Percentiles rank a stretch among this genome's conserved stretches.
phyloP scores from a whole-genome alignment of 2,888 invertebrate genomes.

The Toxonevra muliebris region DNA sequence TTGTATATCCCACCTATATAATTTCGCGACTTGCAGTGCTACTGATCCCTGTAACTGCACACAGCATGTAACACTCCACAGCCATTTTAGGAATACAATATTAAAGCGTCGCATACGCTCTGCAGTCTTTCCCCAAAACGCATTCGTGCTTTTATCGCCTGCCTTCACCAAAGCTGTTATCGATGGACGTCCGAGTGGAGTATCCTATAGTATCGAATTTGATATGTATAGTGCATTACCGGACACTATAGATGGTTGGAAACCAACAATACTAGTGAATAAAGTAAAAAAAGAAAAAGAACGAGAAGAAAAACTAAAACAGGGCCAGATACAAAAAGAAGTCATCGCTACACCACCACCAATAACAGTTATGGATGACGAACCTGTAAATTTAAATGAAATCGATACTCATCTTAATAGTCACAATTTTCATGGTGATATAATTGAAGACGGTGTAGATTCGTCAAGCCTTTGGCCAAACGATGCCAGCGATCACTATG shows the following conservation, averaged over 20 bases:
- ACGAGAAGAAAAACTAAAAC: background rate
- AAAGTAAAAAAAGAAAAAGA: conserved; percentile 18
- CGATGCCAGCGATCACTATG: background rate
- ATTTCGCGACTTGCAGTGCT: too few relatives aligned
- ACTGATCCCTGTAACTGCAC: conserved; percentile 32
- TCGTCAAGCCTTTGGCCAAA: background rate
- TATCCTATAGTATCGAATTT: conserved; percentile 50
- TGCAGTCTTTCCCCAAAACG: conserved; percentile 50
- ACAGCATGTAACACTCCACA: conserved; percentile 1
- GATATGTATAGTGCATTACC: conserved; percentile 53
- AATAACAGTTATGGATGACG: too few relatives aligned
- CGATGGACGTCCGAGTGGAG: conserved; percentile 48
- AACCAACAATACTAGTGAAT: conserved; percentile 41
- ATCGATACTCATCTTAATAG: too few relatives aligned
- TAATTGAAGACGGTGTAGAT: background rate
- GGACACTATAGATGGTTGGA: conserved; percentile 52
- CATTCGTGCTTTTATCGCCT: conserved; percentile 45
- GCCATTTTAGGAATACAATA: conserved; percentile 34
- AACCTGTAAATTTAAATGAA: too few relatives aligned
- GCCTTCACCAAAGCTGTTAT: conserved; percentile 49
- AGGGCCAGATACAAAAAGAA: background rate
- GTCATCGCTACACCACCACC: background rate
- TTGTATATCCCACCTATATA: too few relatives aligned
- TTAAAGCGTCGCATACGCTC: conserved; percentile 48
- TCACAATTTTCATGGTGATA: too few relatives aligned